Evolutionary conservation across 1,140 invertebrate genomes (phyloP), one percentile per base, ranked within the genome.

Genomic region (Drosophila insularis): DNA sequence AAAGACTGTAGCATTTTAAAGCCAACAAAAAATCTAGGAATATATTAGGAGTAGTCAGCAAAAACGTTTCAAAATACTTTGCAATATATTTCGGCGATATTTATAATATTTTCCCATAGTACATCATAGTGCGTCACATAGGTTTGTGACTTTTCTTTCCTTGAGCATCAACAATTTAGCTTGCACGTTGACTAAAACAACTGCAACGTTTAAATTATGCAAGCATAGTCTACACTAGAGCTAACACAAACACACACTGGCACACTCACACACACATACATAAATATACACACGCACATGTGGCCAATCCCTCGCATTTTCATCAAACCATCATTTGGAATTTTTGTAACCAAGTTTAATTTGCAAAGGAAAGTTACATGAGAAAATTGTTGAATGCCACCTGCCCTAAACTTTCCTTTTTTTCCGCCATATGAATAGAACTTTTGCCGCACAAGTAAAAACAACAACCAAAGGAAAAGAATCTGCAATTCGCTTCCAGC

Each of bases 171-270:
- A 75, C 55, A 68, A 53, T 62, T 66, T 78, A 74, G 71, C 63
- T 77, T 56, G 39, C 50, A 1, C 50, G 63, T 68, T 79, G 75
- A 66, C 72, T 66, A 81, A 87, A 87, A 87, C 72, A 79, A 79
- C 82, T 87, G 82, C 82, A 87, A 67, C 72, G 75, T 63, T 79
- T 81, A 86, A 87, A 79, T 76, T 79, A 87, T 87, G 75, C 68
- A 87, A 81, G 62, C 31, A 54, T 19, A 43, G 27, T 27, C 27
- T 27, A 27, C 27, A 27, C 27, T 27, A 27, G 27, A 5, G 27
- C 27, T 27, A 4, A 23, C 23, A 23, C 4, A 4, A 4, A 6
- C 27, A 27, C 27, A 58, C 50, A 50, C 69, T 58, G 61, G 43
- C 60, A 74, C 39, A 61, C 50, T 54, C 35, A 58, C 37, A 17